These are phyloP conservation scores for Sparidentex hasta DNA, from an alignment of 2,797 vertebrate species.

Conservation along the genomic window DNA sequence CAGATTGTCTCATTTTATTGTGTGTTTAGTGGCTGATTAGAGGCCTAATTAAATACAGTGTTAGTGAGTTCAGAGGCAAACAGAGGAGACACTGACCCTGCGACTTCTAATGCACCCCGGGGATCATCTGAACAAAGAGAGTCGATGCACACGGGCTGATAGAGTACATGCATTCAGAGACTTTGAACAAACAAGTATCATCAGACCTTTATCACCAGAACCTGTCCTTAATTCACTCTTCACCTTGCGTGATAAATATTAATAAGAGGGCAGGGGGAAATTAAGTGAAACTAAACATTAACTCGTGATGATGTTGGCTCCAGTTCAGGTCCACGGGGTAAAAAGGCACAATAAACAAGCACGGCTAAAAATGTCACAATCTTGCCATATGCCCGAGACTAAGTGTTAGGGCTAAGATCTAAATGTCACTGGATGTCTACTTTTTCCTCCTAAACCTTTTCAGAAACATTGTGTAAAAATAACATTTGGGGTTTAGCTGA, in stretches of 20 bases:
- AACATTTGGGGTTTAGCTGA: not conserved
- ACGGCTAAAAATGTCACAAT: conserved; percentile 1
- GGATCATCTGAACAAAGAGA: conserved; percentile 80
- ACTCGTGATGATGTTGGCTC: conserved; percentile 40
- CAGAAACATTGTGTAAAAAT: not conserved
- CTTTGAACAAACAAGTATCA: conserved; percentile 81
- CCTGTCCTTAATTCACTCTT: conserved; percentile 76
- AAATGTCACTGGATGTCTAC: not conserved
- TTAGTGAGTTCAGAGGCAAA: conserved; percentile 81
- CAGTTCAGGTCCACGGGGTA: conserved; percentile 31
- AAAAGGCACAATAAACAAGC: conserved; percentile 15
- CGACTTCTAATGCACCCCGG: conserved; percentile 72
- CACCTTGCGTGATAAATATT: conserved; percentile 69
- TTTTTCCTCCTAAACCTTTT: not conserved
- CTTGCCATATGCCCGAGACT: not conserved
- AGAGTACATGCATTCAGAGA: conserved; percentile 75
- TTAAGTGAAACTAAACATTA: conserved; percentile 60
- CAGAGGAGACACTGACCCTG: conserved; percentile 84
- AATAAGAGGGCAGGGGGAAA: conserved; percentile 56
- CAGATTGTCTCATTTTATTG: conserved; percentile 84
- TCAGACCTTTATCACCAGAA: conserved; percentile 74
- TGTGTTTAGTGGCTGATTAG: conserved; percentile 87
- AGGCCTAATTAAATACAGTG: conserved; percentile 85
- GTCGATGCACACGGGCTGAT: conserved; percentile 71
- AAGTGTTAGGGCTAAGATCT: not conserved